These are phyloP conservation scores for Mythimna ferrago DNA, from an alignment of 2,888 invertebrate genomes.

Conservation along the genomic window DNA sequence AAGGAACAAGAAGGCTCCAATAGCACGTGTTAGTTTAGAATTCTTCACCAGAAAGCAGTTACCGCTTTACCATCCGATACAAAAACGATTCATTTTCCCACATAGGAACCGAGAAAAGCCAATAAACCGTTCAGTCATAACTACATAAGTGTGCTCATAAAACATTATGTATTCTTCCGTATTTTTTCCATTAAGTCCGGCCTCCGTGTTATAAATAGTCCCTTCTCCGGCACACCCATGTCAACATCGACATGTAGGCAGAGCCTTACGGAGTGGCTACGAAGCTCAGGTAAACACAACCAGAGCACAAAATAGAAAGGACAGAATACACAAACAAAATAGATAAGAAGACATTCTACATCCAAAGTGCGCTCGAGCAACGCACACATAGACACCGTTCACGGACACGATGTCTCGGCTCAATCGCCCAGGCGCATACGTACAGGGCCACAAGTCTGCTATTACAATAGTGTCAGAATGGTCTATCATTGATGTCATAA, in stretches of 20 bases:
- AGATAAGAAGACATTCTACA: too few relatives aligned
- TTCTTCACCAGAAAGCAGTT: background rate
- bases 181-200: constrained; percentile 58
- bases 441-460: too few relatives aligned
- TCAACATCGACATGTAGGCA: constrained; percentile 71
- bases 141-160: constrained; percentile 39
- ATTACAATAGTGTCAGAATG: too few relatives aligned
- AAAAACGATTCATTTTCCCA: constrained; percentile 5
- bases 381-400: too few relatives aligned
- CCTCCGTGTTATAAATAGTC: constrained; percentile 67
- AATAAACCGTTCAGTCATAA: constrained; percentile 33
- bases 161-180: constrained; percentile 50
- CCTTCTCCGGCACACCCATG: constrained; percentile 69
- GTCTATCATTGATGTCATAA: too few relatives aligned
- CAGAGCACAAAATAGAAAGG: too few relatives aligned
- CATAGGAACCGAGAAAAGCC: constrained; percentile 16
- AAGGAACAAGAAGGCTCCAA: background rate
- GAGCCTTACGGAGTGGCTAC: constrained; percentile 34
- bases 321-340: too few relatives aligned
- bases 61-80: background rate
- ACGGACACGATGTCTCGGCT: too few relatives aligned
- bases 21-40: background rate
- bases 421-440: too few relatives aligned
- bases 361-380: too few relatives aligned
- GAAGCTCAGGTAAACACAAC: constrained; percentile 63